phyloP scores from a whole-genome alignment of 2,797 vertebrate species.

The Loris lydekkerianus region DNA sequence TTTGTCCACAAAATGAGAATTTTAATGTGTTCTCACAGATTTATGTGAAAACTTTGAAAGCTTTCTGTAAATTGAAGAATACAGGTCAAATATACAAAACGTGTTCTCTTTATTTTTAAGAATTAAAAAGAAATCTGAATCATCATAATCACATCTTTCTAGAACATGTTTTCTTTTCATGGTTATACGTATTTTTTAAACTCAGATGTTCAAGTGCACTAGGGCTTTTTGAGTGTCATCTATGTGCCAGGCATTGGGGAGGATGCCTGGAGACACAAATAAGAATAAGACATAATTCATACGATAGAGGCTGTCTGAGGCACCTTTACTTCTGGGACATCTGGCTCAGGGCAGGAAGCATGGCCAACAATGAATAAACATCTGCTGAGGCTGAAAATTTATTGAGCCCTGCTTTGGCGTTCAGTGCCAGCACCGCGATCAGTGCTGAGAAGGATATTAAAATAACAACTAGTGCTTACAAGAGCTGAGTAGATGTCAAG shows the following conservation, averaged over 20 bases:
- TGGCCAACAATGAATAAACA: background rate
- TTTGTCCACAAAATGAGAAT: background rate
- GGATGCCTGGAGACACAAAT: background rate
- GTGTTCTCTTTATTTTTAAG: constrained; percentile 5
- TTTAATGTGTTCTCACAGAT: background rate
- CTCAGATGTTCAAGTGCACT: background rate
- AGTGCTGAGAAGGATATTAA: background rate
- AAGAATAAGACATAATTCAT: background rate
- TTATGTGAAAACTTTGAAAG: background rate
- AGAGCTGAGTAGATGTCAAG: background rate
- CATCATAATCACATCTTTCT: background rate
- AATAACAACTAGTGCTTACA: background rate
- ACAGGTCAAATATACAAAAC: background rate
- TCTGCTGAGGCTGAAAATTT: background rate
- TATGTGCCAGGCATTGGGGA: background rate
- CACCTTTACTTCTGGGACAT: background rate
- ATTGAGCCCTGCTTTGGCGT: background rate
- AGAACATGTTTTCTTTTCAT: constrained; percentile 17
- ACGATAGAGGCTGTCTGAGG: background rate
- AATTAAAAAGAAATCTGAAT: background rate
- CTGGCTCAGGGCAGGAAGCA: background rate
- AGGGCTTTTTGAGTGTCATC: background rate
- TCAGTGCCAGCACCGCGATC: background rate
- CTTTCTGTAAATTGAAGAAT: background rate
- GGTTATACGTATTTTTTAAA: background rate